Percentiles rank a stretch among this genome's conserved stretches.
Evolutionary conservation across 2,113 vertebrate species (phyloP).

Genomic region (Ia io): DNA sequence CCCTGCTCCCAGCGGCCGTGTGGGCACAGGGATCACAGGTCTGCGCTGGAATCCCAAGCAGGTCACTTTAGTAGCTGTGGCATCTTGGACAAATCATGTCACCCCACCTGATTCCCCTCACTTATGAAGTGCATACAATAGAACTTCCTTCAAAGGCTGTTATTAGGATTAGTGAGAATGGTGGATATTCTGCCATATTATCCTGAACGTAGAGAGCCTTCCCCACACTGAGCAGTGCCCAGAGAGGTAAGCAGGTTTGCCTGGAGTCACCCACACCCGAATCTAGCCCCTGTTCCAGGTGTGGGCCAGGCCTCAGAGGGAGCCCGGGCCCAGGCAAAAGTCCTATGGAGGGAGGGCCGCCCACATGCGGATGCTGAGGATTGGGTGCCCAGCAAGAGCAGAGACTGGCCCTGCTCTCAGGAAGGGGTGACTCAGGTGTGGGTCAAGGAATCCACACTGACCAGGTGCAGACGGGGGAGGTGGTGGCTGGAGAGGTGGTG

Average conservation of each 20-base stretch:
- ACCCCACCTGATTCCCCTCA: background rate
- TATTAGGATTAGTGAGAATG: conserved; percentile 30
- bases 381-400: background rate
- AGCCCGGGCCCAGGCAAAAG: background rate
- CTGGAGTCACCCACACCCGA: background rate
- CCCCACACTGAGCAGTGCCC: background rate
- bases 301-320: background rate
- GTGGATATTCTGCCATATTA: background rate
- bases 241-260: background rate
- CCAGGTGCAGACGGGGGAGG: no score
- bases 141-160: conserved; percentile 42
- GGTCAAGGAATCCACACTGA: background rate
- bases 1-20: fast-evolving
- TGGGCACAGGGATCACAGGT: background rate
- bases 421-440: background rate
- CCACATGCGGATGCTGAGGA: fast-evolving
- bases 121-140: conserved; percentile 48
- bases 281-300: background rate
- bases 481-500: background rate
- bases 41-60: background rate
- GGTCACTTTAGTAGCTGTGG: background rate
- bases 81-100: conserved; percentile 41
- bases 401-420: background rate
- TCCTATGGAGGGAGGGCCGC: fast-evolving
- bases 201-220: background rate